Evolutionary conservation across 2,797 vertebrate species (phyloP).

Genomic region (Esox lucius): DNA sequence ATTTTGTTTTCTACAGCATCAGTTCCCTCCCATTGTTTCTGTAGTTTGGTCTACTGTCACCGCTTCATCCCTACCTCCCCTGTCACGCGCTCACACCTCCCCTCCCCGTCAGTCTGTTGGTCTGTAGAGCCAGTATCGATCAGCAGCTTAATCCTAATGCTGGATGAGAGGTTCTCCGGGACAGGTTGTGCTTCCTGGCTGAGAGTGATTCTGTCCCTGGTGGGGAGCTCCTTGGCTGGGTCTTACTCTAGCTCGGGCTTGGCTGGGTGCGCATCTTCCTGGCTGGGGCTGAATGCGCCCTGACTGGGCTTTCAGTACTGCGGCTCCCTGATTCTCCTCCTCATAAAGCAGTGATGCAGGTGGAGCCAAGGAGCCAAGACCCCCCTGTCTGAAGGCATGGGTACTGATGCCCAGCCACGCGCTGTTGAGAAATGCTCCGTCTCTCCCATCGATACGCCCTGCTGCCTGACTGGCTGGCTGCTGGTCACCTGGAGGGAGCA

Average conservation of each 20-base stretch:
- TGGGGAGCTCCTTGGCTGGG: neutral
- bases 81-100: conserved; percentile 17
- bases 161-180: conserved; percentile 50
- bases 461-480: neutral
- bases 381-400: conserved; percentile 1
- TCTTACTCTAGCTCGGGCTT: neutral
- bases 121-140: conserved; percentile 51
- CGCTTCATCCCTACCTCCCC: conserved; percentile 12
- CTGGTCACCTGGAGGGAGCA: neutral
- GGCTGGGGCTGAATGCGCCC: neutral
- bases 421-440: neutral
- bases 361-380: conserved; percentile 4
- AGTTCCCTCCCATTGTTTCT: conserved; percentile 2
- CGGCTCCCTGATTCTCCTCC: neutral
- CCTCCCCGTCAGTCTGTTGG: conserved; percentile 8
- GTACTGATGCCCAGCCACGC: conserved; percentile 10
- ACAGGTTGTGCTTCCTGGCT: neutral
- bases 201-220: neutral
- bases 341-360: neutral
- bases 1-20: too few relatives aligned
- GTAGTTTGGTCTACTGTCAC: conserved; percentile 36
- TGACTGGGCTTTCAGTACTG: neutral
- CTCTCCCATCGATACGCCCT: neutral
- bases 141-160: conserved; percentile 56
- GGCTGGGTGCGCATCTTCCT: neutral